Evolutionary conservation across 2,888 invertebrate species (phyloP).

Genomic region (Pediacus dermestoides): DNA sequence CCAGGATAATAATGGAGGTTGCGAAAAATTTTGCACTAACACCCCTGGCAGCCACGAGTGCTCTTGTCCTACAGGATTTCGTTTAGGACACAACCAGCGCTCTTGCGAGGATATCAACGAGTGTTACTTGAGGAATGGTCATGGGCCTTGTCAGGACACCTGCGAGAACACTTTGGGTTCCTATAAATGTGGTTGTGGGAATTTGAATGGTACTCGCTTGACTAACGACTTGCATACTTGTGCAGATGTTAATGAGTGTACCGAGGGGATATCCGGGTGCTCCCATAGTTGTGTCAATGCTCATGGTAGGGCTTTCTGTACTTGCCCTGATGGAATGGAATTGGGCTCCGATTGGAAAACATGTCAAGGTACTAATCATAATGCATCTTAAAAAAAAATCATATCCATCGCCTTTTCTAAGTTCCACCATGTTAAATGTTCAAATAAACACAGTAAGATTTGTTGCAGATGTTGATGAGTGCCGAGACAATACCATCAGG

Average conservation of each 20-base stretch:
- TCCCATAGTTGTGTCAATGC: conserved; percentile 58
- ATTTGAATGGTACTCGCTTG: conserved; percentile 56
- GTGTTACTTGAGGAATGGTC: conserved; percentile 60
- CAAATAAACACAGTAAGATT: conserved; percentile 39
- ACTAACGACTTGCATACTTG: conserved; percentile 57
- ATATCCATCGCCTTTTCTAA: conserved; percentile 8
- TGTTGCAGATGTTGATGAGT: conserved; percentile 63
- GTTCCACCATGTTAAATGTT: not conserved
- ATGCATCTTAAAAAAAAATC: too few relatives aligned
- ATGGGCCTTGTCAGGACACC: conserved; percentile 63
- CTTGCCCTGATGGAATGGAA: conserved; percentile 43
- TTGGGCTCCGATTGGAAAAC: conserved; percentile 43
- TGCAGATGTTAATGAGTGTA: conserved; percentile 34
- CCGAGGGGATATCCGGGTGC: conserved; percentile 28
- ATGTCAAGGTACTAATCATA: conserved; percentile 35
- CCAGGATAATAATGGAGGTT: conserved; percentile 53
- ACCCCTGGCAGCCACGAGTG: conserved; percentile 56
- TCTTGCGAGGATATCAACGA: conserved; percentile 58
- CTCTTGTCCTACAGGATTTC: conserved; percentile 53
- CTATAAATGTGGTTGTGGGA: conserved; percentile 57
- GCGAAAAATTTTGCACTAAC: conserved; percentile 57
- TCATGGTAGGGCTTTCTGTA: conserved; percentile 43
- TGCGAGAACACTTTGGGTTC: conserved; percentile 59
- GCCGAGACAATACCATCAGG: conserved; percentile 49
- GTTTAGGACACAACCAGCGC: conserved; percentile 41